phyloP scores from a whole-genome alignment of 2,888 invertebrate genomes.

The Disparrhopalites patrizii region DNA sequence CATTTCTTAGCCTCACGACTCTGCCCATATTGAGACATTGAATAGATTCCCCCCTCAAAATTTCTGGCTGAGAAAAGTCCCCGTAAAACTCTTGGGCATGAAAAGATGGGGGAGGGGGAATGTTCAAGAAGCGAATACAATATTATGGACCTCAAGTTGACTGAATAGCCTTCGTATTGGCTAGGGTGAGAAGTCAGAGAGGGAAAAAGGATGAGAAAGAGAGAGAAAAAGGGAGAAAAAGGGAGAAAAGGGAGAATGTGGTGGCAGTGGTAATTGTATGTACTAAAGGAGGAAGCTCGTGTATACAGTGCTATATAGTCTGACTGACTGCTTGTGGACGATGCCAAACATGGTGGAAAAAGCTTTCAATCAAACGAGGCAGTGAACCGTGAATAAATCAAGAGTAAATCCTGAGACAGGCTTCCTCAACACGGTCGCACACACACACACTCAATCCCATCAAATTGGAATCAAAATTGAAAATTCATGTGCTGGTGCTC shows the following conservation, averaged over 20 bases:
- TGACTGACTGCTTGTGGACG: background rate
- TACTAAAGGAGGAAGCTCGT: no score
- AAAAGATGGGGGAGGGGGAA: no score
- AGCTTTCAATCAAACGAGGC: conserved; percentile 24
- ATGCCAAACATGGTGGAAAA: background rate
- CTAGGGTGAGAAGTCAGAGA: no score
- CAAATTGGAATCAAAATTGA: conserved; percentile 25
- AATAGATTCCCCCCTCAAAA: no score
- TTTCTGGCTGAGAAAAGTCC: no score
- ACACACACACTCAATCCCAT: conserved; percentile 23
- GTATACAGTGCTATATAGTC: background rate
- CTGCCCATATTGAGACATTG: no score
- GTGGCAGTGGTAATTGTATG: no score
- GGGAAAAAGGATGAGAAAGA: background rate
- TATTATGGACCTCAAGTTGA: no score
- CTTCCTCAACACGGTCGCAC: conserved; percentile 13
- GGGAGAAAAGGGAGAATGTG: conserved; percentile 1
- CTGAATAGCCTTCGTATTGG: no score
- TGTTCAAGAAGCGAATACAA: no score
- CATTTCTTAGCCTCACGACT: no score
- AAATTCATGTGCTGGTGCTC: conserved; percentile 16
- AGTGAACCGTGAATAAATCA: conserved; percentile 23
- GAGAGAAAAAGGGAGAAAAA: background rate
- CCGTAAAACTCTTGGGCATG: no score
- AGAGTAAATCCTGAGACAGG: conserved; percentile 11